These are phyloP conservation scores for Glaucopsyche alexis DNA, from an alignment of 2,888 invertebrate species.

Conservation along the genomic window DNA sequence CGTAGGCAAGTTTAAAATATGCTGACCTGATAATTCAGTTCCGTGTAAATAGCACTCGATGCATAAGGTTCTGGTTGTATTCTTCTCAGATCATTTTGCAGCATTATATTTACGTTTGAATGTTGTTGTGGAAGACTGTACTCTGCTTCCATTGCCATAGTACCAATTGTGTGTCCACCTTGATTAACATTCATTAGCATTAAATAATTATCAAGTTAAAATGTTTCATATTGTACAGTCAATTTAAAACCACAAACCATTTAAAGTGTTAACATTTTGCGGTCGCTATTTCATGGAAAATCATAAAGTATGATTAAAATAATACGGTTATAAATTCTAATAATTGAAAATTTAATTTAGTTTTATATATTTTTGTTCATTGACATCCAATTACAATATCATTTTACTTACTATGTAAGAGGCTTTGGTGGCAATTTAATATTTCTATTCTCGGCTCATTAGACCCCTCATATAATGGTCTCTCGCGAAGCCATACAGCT, in stretches of 20 bases:
- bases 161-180: slow-evolving; percentile 67
- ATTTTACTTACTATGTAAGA: slow-evolving; percentile 58
- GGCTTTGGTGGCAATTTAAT: slow-evolving; percentile 69
- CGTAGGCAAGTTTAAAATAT: not conserved
- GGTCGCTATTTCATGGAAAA: not conserved
- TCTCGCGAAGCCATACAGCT: slow-evolving; percentile 71
- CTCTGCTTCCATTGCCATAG: slow-evolving; percentile 73
- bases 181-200: slow-evolving; percentile 30
- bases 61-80: slow-evolving; percentile 85
- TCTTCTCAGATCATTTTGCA: slow-evolving; percentile 61
- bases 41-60: slow-evolving; percentile 83
- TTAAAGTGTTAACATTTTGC: not conserved
- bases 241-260: slow-evolving; percentile 11
- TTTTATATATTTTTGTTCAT: too few species aligned
- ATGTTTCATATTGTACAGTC: not conserved
- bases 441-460: slow-evolving; percentile 73
- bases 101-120: slow-evolving; percentile 58
- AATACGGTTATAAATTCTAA: not conserved
- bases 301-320: not conserved
- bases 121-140: slow-evolving; percentile 72
- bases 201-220: not conserved
- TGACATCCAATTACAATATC: not conserved
- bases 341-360: too few species aligned
- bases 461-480: slow-evolving; percentile 68
- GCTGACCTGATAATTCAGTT: slow-evolving; percentile 67